A percentile compares a stretch with the other conserved stretches of the same genome.
These are phyloP conservation scores for Lithophane semibrunnea DNA, from an alignment of 2,888 invertebrate species.

Conservation along the genomic window DNA sequence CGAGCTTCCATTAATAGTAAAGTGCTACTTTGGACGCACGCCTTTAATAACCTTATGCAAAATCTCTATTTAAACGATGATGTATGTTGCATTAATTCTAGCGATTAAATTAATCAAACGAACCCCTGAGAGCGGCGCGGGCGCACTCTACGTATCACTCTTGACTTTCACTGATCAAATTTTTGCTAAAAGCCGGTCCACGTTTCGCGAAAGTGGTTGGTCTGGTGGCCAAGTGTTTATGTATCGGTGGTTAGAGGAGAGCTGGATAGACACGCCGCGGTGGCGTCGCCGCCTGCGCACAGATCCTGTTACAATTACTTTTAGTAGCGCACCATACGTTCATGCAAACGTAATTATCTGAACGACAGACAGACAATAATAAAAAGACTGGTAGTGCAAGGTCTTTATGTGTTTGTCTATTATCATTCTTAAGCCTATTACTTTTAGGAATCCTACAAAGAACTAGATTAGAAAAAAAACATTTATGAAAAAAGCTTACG, in stretches of 20 bases:
- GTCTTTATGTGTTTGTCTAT: background rate
- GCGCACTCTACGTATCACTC: slow-evolving; percentile 77
- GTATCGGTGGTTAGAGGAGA: slow-evolving; percentile 71
- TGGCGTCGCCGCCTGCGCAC: slow-evolving; percentile 65
- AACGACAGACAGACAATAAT: background rate
- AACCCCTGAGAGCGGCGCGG: slow-evolving; percentile 74
- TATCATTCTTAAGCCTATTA: background rate
- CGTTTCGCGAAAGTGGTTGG: slow-evolving; percentile 88
- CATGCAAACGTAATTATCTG: slow-evolving; percentile 16
- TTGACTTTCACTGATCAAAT: slow-evolving; percentile 90
- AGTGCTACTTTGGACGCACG: slow-evolving; percentile 30
- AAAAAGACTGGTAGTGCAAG: background rate
- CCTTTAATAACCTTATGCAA: slow-evolving; percentile 42
- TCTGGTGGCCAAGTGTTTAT: slow-evolving; percentile 76
- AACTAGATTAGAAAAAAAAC: background rate
- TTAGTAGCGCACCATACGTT: slow-evolving; percentile 61
- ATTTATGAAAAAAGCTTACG: background rate
- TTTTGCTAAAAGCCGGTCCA: slow-evolving; percentile 90
- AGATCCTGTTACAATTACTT: slow-evolving; percentile 70
- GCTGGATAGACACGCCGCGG: slow-evolving; percentile 73
- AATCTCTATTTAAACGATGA: slow-evolving; percentile 49
- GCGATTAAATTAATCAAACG: slow-evolving; percentile 77
- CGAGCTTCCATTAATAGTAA: slow-evolving; percentile 32
- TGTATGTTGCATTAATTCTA: slow-evolving; percentile 55
- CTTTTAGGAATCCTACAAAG: background rate